phyloP scores from a whole-genome alignment of 2,888 invertebrate genomes.

The Euplagia quadripunctaria region DNA sequence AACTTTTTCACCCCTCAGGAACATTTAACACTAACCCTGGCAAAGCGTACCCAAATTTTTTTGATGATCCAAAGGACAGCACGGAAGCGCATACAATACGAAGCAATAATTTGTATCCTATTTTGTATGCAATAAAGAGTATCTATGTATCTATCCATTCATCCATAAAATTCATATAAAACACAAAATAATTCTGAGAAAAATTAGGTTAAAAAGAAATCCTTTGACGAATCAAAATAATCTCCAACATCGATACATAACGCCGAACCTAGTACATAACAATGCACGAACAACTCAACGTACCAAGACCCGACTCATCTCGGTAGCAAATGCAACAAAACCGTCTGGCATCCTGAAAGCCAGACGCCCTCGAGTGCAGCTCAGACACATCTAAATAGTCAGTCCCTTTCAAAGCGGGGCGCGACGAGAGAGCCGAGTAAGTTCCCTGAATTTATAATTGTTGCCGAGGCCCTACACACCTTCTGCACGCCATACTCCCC shows the following conservation, averaged over 20 bases:
- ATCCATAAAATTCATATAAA: too few relatives aligned
- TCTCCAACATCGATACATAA: slow-evolving; percentile 23
- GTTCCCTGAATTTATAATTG: slow-evolving; percentile 63
- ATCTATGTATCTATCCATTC: too few relatives aligned
- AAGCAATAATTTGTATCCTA: too few relatives aligned
- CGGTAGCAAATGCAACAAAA: slow-evolving; percentile 47
- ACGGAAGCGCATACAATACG: too few relatives aligned
- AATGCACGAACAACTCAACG: slow-evolving; percentile 39
- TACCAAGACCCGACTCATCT: slow-evolving; percentile 45
- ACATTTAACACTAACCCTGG: too few relatives aligned
- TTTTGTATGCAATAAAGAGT: too few relatives aligned
- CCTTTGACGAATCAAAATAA: slow-evolving; percentile 5
- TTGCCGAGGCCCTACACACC: slow-evolving; percentile 31
- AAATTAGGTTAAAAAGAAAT: not conserved
- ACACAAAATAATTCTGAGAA: too few relatives aligned
- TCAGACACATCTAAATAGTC: slow-evolving; percentile 58
- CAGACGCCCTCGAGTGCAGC: slow-evolving; percentile 62
- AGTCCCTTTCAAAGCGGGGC: slow-evolving; percentile 51
- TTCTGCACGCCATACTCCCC: slow-evolving; percentile 3
- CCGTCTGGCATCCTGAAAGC: slow-evolving; percentile 63
- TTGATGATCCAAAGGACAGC: too few relatives aligned
- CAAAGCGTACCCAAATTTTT: too few relatives aligned
- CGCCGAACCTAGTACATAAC: slow-evolving; percentile 22
- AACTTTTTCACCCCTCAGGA: too few relatives aligned
- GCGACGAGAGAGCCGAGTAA: slow-evolving; percentile 34